Base-by-base conservation (phyloP, 2,888 invertebrate genomes). In the Trachelus stipa region DNA sequence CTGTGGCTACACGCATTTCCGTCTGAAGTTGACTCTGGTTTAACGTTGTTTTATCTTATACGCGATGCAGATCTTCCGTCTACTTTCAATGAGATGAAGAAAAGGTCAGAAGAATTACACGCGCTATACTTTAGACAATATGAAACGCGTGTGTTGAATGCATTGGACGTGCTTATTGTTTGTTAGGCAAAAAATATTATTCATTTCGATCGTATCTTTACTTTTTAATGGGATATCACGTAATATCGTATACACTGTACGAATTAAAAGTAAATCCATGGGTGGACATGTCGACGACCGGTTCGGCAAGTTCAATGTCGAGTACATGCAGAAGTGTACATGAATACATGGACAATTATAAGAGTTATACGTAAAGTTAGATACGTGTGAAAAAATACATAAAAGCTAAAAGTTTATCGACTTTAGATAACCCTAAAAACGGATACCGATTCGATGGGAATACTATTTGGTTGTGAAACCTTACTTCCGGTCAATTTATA, bases 261-360 rank as follows among this genome's bases (percentile, higher is more conserved):
- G 56, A 56, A 56, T 56, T 56, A 56, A 23, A 9, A 23, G 23
- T 23, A 23, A 23, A 56, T 56, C 56, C 56, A 56, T 23, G 9
- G 56, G 56, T 56, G 23, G 56, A 0, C 23, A 56, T 56, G 56
- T 56, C 56, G 56, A 56, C 71, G 31, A 77, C 80, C 82, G 81
- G 81, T 81, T 80, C 77, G 77, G 74, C 81, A 84, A 84, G 84
- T 84, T 84, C 84, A 84, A 84, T 84, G 83, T 81, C 83, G 81
- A 80, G 83, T 81, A 81, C 82, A 81, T 82, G 81, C 82, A 82
- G 80, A 81, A 56, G 9, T 23, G 56, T 56, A 9, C 9, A 56
- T 23, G 56, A 56, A 2, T 56, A 23, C 9, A 23, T 56, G 56
- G 15, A 56, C 56, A 23, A 23, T 56, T 56, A 56, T 56, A 56